Evolutionary conservation across 53 echinoderm and acorn worm species (phyloP), one percentile per base, ranked within the genome.

Genomic region (Holothuria leucospilota): DNA sequence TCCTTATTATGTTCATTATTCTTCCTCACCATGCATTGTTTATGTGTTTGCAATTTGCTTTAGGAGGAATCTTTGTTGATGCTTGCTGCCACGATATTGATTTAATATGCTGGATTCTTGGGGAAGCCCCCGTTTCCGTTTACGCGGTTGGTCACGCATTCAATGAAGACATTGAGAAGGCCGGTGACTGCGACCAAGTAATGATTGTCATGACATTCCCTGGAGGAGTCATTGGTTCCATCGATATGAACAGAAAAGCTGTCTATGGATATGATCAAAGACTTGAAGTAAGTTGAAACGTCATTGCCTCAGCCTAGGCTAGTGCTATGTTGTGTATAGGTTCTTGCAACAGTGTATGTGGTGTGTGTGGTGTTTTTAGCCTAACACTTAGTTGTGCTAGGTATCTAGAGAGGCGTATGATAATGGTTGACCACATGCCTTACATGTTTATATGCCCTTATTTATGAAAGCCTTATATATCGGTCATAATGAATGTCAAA

Each of bases 211-310:
- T 82, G 82, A 82, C 61, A 34, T 82, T 82, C 60, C 82, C 82
- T 2, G 16, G 64, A 29, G 82, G 82, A n/a, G 64, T 63, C 28
- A 21, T 28, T 38, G 82, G 62, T n/a, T 20, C 20, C 21, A 82
- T 82, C 29, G 61, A 61, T 38, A 61, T 82, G 62, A 82, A 63
- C 63, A 59, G 82, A 34, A n/a, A 61, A 62, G 82, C 82, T 16
- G 61, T 63, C 10, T 82, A 61, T 82, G 82, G 82, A 30, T 82
- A 82, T 60, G 82, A 82, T 15, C 82, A 82, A 62, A 56, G 82
- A 62, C 82, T 82, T 59, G 82, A 82, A 40, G 82, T 82, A 82
- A 62, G 61, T 27, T 51, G 2, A 16, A 11, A 39, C 20, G 41
- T 29, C 26, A 20, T 40, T 40, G 40, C 40, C 40, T 7, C 7